phyloP scores from a whole-genome alignment of 2,888 invertebrate species.

The Tenthredo mesomela region DNA sequence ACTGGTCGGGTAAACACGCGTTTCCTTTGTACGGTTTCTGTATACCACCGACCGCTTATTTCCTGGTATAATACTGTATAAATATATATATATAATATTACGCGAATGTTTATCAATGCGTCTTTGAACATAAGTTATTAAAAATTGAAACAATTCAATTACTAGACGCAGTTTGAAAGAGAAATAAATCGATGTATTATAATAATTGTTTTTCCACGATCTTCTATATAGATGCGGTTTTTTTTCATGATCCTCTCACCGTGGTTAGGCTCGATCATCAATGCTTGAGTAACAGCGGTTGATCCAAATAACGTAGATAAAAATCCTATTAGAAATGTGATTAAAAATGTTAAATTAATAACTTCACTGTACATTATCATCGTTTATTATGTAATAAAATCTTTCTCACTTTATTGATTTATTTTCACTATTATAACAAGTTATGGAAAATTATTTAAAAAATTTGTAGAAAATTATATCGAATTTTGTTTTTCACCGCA shows the following conservation, averaged over 20 bases:
- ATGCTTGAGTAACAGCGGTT: not conserved
- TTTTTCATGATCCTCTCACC: constrained; percentile 9
- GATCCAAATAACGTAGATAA: not conserved
- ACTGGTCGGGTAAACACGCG: not conserved
- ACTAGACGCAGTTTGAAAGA: not conserved
- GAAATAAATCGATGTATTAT: not conserved
- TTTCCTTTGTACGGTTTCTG: not conserved
- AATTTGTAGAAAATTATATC: too few species aligned
- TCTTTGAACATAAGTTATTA: not conserved
- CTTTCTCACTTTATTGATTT: not conserved
- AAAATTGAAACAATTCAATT: too few species aligned
- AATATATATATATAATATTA: not conserved
- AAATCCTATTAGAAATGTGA: not conserved
- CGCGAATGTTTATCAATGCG: not conserved
- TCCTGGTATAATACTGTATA: not conserved
- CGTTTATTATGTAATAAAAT: not conserved
- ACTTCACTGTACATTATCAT: not conserved
- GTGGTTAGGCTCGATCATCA: constrained; percentile 28
- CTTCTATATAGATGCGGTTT: not conserved
- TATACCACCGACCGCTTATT: not conserved
- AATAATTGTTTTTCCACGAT: too few species aligned
- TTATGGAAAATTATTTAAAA: too few species aligned
- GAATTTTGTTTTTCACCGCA: not conserved
- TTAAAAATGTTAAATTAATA: not conserved
- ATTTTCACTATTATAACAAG: not conserved